Base-by-base conservation (phyloP, 2,888 invertebrate species). In the Agrypnus murinus region DNA sequence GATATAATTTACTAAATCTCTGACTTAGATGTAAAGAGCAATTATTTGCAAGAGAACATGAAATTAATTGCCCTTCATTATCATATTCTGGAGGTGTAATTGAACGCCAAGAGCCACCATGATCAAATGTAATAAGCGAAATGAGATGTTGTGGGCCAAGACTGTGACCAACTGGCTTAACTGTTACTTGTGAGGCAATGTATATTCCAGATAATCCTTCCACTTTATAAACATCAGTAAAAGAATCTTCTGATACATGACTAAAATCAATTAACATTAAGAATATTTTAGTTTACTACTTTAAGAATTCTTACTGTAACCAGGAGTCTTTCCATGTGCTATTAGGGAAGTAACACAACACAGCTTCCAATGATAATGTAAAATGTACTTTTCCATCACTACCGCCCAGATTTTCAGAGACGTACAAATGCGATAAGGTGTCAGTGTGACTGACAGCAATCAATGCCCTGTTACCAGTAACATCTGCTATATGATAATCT, bases 11-110 rank as follows among this genome's bases (percentile, higher is more conserved):
- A 81, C 91, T 93, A 84, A 96, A 95, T 81, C 93, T 92, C 85
- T 97, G 97, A 74, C 94, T 93, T 77, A 97, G 86, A 85, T 97
- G 97, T 50, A 97, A 87, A 17, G 95, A 95, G 85, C 97, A 97
- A 5, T 91, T 90, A 73, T 89, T 89, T 58, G 87, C 89, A 57
- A 86, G 79, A 50, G 88, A 86, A 81, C 95, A 95, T 77, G 89
- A 89, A 40, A 92, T 87, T 12, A 89, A 88, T 75, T 89, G 89
- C 0, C 93, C 93, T 85, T 91, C 86, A 60, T 91, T 89, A 81
- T 94, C 93, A 31, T 87, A 86, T 19, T 87, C 86, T 0, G 96
- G 96, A 0, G 95, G 90, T 68, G 89, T 89, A 50, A 96, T 89
- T 0, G 89, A 89, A 0, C 90, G 89, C 97, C 97, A 97, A 6